Evolutionary conservation across 2,888 invertebrate species (phyloP).

Genomic region (Drosophila histrio): DNA sequence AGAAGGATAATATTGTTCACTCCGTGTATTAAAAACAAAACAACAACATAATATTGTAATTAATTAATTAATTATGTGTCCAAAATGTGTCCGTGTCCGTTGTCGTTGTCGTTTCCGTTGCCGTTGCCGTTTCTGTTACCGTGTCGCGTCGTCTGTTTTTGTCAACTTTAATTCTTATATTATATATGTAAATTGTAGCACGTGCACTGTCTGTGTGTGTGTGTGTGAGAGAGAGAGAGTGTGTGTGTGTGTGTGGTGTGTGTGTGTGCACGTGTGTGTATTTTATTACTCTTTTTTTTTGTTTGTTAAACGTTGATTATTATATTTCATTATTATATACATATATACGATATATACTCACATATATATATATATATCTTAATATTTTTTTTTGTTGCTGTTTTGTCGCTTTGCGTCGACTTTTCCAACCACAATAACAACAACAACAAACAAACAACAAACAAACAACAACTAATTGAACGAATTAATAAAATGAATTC

Average conservation of each 20-base stretch:
- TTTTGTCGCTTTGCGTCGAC: constrained; percentile 25
- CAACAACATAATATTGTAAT: constrained; percentile 23
- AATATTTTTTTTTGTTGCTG: constrained; percentile 24
- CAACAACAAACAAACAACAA: constrained; percentile 17
- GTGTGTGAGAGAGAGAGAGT: constrained; percentile 6
- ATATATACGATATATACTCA: constrained; percentile 9
- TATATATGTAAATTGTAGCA: constrained; percentile 35
- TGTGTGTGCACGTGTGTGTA: constrained; percentile 24
- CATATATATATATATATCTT: neutral
- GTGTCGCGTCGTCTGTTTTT: neutral
- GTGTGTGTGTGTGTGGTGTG: constrained; percentile 2
- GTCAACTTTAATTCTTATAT: constrained; percentile 1
- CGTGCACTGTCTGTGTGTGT: constrained; percentile 6
- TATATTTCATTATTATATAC: constrained; percentile 56
- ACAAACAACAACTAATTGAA: constrained; percentile 40
- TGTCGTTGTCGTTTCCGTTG: neutral
- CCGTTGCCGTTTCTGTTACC: neutral
- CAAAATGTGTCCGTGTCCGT: constrained; percentile 24
- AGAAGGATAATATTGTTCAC: constrained; percentile 88
- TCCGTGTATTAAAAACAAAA: constrained; percentile 84
- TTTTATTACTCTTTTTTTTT: constrained; percentile 51
- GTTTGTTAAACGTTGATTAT: constrained; percentile 73
- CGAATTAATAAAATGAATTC: constrained; percentile 45
- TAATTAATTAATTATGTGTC: constrained; percentile 25
- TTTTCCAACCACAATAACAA: constrained; percentile 34